phyloP scores from a whole-genome alignment of 2,797 vertebrate species.

The Emydoidea blandingii region DNA sequence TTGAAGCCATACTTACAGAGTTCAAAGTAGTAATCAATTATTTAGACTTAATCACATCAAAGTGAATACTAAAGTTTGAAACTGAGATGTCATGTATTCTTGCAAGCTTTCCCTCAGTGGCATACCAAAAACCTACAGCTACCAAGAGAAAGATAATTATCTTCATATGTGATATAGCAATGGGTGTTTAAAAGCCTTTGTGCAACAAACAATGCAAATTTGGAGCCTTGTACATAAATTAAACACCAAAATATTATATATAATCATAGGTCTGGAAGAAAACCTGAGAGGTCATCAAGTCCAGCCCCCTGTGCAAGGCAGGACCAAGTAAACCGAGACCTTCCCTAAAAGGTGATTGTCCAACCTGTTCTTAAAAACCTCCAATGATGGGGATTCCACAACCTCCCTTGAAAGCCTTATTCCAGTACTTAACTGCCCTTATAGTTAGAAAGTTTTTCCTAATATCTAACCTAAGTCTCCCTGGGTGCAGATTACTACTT shows the following conservation, averaged over 20 bases:
- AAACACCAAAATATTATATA: not conserved
- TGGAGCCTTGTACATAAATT: not conserved
- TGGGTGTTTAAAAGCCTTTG: not conserved
- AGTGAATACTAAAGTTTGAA: slow-evolving; percentile 35
- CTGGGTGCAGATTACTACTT: not conserved
- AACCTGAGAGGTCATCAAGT: not conserved
- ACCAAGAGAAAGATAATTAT: slow-evolving; percentile 2
- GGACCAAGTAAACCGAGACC: not conserved
- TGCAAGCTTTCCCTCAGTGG: not conserved
- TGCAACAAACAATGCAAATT: not conserved
- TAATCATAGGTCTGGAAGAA: not conserved
- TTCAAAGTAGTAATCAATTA: slow-evolving; percentile 52
- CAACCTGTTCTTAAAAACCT: not conserved
- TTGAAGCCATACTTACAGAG: slow-evolving; percentile 6
- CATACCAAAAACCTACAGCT: not conserved
- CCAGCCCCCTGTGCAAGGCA: not conserved
- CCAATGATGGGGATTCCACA: not conserved
- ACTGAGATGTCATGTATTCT: not conserved
- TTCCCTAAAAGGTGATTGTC: not conserved
- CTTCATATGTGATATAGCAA: not conserved
- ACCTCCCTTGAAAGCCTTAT: not conserved
- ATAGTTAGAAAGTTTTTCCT: not conserved
- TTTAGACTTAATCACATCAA: slow-evolving; percentile 40
- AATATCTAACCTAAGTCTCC: not conserved
- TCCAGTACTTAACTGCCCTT: not conserved